Evolutionary conservation across 2,113 vertebrate genomes (phyloP).

Genomic region (Clarias magur): DNA sequence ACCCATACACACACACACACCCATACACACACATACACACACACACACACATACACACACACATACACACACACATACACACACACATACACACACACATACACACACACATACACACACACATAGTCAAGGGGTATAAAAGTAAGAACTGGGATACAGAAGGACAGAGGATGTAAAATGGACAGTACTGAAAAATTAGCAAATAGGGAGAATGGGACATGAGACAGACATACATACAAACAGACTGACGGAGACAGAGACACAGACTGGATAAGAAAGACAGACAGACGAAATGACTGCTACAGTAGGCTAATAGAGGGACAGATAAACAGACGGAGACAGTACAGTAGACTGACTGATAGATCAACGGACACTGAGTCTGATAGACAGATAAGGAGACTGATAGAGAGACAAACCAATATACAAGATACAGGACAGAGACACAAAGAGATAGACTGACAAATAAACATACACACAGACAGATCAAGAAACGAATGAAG

Average conservation of each 20-base stretch:
- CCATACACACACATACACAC: background rate
- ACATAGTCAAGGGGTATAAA: background rate
- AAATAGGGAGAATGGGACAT: background rate
- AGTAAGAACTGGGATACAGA: background rate
- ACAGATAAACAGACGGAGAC: background rate
- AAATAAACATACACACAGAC: background rate
- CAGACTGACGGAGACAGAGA: background rate
- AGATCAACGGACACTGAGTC: background rate
- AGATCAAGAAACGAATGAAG: background rate
- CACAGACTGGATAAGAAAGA: background rate
- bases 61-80: background rate
- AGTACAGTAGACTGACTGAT: background rate
- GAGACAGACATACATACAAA: background rate
- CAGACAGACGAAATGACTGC: background rate
- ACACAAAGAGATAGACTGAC: background rate
- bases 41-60: background rate
- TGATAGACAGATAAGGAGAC: background rate
- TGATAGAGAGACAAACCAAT: background rate
- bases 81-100: background rate
- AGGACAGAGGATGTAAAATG: background rate
- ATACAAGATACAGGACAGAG: background rate
- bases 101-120: background rate
- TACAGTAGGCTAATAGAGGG: background rate
- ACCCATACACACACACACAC: too few relatives aligned
- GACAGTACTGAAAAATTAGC: too few relatives aligned